phyloP scores from a whole-genome alignment of 2,888 invertebrate genomes.

The Caenorhabditis sp. region DNA sequence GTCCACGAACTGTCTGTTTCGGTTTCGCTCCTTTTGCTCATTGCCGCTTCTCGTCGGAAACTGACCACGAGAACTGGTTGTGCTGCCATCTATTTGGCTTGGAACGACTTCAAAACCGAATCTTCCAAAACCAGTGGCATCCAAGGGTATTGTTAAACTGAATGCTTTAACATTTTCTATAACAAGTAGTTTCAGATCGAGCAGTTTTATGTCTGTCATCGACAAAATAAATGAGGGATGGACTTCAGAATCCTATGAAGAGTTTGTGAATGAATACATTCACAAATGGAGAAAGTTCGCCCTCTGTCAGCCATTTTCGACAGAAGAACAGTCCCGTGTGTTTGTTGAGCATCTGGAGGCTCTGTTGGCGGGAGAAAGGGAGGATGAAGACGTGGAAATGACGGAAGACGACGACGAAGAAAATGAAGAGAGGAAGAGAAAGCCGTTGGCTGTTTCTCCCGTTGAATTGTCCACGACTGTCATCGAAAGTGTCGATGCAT shows the following conservation, averaged over 20 bases:
- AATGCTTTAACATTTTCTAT: neutral
- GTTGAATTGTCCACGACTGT: conserved; percentile 32
- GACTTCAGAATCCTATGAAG: conserved; percentile 58
- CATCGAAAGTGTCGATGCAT: conserved; percentile 28
- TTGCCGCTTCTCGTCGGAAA: conserved; percentile 51
- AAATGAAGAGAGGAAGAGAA: neutral
- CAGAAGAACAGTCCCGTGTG: conserved; percentile 30
- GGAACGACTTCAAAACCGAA: conserved; percentile 52
- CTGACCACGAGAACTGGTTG: conserved; percentile 57
- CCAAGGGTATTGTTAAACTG: neutral
- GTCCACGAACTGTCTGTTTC: conserved; percentile 29
- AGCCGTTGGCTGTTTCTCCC: conserved; percentile 23
- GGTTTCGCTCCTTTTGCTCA: conserved; percentile 44
- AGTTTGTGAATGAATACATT: conserved; percentile 57
- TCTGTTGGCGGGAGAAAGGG: conserved; percentile 13
- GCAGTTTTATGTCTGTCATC: conserved; percentile 4
- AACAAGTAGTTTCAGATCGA: conserved; percentile 31
- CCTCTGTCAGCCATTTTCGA: conserved; percentile 54
- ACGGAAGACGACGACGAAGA: conserved; percentile 26
- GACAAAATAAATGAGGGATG: conserved; percentile 54
- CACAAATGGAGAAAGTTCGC: conserved; percentile 50
- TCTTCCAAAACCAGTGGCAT: neutral
- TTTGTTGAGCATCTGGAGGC: conserved; percentile 22
- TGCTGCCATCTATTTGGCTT: conserved; percentile 62
- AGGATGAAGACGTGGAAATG: conserved; percentile 37